These are phyloP conservation scores for Urophycis tenuis DNA, from an alignment of 2,797 vertebrate genomes.

Conservation along the genomic window DNA sequence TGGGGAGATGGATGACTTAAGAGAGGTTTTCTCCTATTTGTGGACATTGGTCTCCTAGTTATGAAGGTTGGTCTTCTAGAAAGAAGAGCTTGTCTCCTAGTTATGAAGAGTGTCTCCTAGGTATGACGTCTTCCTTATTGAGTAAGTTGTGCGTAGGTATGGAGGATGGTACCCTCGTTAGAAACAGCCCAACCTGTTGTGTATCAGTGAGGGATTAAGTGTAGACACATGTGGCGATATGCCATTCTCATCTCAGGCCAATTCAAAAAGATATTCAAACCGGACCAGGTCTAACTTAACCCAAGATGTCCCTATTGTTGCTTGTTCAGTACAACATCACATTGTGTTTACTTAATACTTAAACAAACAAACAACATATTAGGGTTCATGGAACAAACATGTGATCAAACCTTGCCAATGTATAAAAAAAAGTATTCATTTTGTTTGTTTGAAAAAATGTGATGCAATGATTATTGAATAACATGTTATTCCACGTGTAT, in stretches of 20 bases:
- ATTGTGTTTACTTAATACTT: conserved; percentile 28
- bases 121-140: not conserved
- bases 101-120: not conserved
- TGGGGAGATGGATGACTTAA: not conserved
- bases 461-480: conserved; percentile 9
- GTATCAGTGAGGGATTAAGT: conserved; percentile 16
- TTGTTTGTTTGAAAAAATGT: not conserved
- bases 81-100: not conserved
- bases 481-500: conserved; percentile 37
- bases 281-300: conserved; percentile 21
- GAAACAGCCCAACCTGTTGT: conserved; percentile 24
- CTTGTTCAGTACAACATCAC: conserved; percentile 20
- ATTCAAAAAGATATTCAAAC: conserved; percentile 30
- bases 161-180: conserved; percentile 2
- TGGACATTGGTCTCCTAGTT: not conserved
- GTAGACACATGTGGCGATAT: conserved; percentile 30
- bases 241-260: conserved; percentile 47
- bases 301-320: conserved; percentile 19
- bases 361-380: conserved; percentile 15
- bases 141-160: not conserved
- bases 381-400: conserved; percentile 20
- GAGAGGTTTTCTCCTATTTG: not conserved
- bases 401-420: conserved; percentile 32
- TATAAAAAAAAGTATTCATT: conserved; percentile 18
- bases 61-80: not conserved